Percentiles rank a stretch among this genome's conserved stretches.
These are phyloP conservation scores for Dione vanillae DNA, from an alignment of 2,888 invertebrate genomes.

Conservation along the genomic window DNA sequence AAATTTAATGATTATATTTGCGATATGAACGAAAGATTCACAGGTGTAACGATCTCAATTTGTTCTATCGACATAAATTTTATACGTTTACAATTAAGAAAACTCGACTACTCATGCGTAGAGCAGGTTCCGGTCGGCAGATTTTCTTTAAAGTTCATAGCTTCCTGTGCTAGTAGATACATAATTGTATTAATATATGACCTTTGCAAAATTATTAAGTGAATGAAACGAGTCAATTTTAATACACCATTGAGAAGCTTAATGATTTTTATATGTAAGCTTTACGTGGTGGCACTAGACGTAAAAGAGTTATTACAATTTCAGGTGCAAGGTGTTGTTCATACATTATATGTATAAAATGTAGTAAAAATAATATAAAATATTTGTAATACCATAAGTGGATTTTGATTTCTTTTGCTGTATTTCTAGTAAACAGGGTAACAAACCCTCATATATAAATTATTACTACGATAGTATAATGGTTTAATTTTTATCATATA, in stretches of 20 bases:
- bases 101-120: slow-evolving; percentile 65
- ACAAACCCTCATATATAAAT: too few species aligned
- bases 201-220: slow-evolving; percentile 52
- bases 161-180: slow-evolving; percentile 57
- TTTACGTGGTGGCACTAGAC: neutral
- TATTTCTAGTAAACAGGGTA: too few species aligned
- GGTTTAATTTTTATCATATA: too few species aligned
- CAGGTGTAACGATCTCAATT: slow-evolving; percentile 21
- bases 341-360: neutral
- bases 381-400: neutral
- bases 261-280: neutral
- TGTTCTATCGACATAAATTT: slow-evolving; percentile 43
- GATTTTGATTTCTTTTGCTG: neutral
- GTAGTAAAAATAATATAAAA: neutral
- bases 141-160: slow-evolving; percentile 67
- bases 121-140: slow-evolving; percentile 62
- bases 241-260: slow-evolving; percentile 5
- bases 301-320: neutral
- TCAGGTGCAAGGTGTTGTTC: neutral
- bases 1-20: slow-evolving; percentile 24
- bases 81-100: slow-evolving; percentile 57
- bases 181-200: slow-evolving; percentile 56
- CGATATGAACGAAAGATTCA: neutral
- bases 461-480: too few species aligned
- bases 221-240: slow-evolving; percentile 17